Base-by-base conservation (phyloP, 2,797 vertebrate species). In the Sphenodon punctatus region DNA sequence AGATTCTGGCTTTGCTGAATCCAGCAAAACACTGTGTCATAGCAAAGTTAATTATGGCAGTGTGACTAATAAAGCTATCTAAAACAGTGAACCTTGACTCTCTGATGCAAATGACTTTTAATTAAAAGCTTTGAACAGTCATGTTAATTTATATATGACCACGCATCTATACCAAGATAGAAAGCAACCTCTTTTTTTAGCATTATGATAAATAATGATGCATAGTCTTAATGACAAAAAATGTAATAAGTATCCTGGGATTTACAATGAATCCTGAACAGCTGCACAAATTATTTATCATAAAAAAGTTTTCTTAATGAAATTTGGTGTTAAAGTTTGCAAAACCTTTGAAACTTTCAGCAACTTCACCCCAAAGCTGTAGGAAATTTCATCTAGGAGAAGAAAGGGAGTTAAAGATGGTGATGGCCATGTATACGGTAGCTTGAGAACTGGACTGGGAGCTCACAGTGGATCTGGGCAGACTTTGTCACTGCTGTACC, bases 1-100 rank as follows among this genome's bases (percentile, higher is more conserved):
- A 34, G 36, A 36, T 8, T 55, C 17, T 11, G 56, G 72, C 75
- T 86, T 69, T 86, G 27, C 78, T 76, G 74, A 84, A 90, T 79
- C 63, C 82, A 71, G 72, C 23, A 88, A 65, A 90, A 64, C 69
- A 66, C 36, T 71, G 67, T 70, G 61, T 49, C 48, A 17, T 15
- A n/a, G 78, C 67, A 81, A 86, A 34, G 9, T 75, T 63, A 60
- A 42, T 72, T 59, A 43, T 34, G 34, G 27, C 65, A 13, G 7
- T 0, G 0, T 17, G 42, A 12, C 71, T 60, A 75, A 67, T 41
- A 39, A 70, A 85, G 2, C 14, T 49, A 38, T 16, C 32, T 6
- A 70, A 77, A 82, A 85, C 51, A 70, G 20, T 2, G n/a, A 81
- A 73, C 32, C 11, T 73, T 48, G 4, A 55, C 73, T 63, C 75